phyloP scores from a whole-genome alignment of 2,797 vertebrate species.

The Chanos chanos region DNA sequence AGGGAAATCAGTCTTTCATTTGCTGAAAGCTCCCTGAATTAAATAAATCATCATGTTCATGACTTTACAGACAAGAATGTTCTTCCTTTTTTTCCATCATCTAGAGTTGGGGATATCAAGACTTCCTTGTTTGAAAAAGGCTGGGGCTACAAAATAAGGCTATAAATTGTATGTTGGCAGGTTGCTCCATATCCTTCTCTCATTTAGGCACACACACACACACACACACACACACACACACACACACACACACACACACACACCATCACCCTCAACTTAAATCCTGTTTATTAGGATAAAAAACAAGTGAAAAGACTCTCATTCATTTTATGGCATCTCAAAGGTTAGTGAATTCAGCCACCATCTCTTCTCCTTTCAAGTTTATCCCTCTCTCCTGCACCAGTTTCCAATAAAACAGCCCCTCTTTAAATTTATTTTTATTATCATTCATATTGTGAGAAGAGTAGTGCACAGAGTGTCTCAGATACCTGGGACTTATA shows the following conservation, averaged over 20 bases:
- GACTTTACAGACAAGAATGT: too few species aligned
- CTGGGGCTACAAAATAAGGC: too few species aligned
- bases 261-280: conserved; percentile 68
- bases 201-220: conserved; percentile 37
- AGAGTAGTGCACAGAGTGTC: conserved; percentile 45
- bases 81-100: too few species aligned
- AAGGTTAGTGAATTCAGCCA: conserved; percentile 75
- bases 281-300: conserved; percentile 73
- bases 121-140: too few species aligned
- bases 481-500: conserved; percentile 70
- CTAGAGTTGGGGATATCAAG: too few species aligned
- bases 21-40: conserved; percentile 71
- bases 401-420: conserved; percentile 47
- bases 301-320: conserved; percentile 65
- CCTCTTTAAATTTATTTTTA: conserved; percentile 61
- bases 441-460: conserved; percentile 64
- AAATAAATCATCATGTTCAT: conserved; percentile 72
- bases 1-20: conserved; percentile 64
- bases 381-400: conserved; percentile 55
- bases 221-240: conserved; percentile 44
- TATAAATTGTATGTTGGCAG: conserved; percentile 69
- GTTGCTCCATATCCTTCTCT: too few species aligned
- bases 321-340: conserved; percentile 74
- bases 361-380: conserved; percentile 67
- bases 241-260: conserved; percentile 20